phyloP scores from a whole-genome alignment of 2,797 vertebrate genomes.

The Cyprinodon diabolis region DNA sequence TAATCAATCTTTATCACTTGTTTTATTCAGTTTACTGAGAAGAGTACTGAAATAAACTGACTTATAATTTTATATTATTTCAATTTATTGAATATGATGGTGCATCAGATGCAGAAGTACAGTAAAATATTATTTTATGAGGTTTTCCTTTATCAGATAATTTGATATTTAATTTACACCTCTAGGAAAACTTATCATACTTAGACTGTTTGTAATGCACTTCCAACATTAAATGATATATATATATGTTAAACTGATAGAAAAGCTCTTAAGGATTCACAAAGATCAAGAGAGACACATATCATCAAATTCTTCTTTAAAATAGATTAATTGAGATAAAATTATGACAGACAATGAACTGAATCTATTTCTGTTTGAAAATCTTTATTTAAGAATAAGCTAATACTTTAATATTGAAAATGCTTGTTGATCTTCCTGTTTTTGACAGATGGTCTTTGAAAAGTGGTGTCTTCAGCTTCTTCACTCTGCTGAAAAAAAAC shows the following conservation, averaged over 20 bases:
- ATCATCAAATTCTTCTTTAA: background rate
- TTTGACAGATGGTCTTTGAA: background rate
- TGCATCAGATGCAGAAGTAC: too few relatives aligned
- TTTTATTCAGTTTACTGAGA: too few relatives aligned
- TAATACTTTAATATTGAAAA: background rate
- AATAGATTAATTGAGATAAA: background rate
- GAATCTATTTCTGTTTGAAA: background rate
- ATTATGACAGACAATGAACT: background rate
- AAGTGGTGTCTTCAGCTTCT: background rate
- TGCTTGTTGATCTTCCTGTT: background rate
- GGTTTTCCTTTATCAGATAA: too few relatives aligned
- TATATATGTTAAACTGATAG: background rate
- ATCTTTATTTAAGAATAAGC: background rate
- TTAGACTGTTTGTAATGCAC: too few relatives aligned
- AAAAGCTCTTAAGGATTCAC: background rate
- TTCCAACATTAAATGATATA: too few relatives aligned
- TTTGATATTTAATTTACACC: too few relatives aligned
- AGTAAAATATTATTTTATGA: too few relatives aligned
- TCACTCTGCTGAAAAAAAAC: conserved; percentile 16
- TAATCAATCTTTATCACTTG: too few relatives aligned
- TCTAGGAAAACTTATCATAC: too few relatives aligned
- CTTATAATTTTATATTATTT: too few relatives aligned
- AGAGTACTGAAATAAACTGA: too few relatives aligned
- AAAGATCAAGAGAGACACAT: background rate
- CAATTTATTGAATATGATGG: too few relatives aligned